A percentile compares a stretch with the other conserved stretches of the same genome.
Conservation (phyloP, 2,113 vertebrate genomes). For the Rhynchopsitta pachyrhyncha region DNA sequence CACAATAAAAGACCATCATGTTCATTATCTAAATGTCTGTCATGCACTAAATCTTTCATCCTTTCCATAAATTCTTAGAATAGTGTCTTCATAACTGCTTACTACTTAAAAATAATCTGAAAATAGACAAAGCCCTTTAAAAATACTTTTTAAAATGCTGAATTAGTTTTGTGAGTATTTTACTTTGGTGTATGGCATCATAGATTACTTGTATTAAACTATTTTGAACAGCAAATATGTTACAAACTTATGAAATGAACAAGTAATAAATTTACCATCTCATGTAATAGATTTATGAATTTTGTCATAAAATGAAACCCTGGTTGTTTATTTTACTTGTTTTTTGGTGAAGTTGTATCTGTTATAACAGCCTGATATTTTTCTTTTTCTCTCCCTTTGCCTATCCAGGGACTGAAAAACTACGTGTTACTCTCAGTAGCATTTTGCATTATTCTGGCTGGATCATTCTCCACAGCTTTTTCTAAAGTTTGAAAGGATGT, state of each 20-base stretch:
- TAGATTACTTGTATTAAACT: background rate
- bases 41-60: background rate
- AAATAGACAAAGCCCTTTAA: background rate
- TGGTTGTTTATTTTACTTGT: background rate
- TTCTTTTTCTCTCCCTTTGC: background rate
- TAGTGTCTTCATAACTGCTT: background rate
- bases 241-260: background rate
- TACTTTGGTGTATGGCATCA: background rate
- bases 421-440: constrained; percentile 77
- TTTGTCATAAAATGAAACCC: background rate
- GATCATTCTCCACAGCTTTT: constrained; percentile 81
- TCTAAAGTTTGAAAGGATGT: constrained; percentile 76
- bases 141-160: background rate
- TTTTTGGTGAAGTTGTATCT: background rate
- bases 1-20: background rate
- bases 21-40: background rate
- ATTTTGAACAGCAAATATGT: background rate
- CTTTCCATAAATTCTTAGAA: background rate
- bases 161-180: background rate
- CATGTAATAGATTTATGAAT: background rate
- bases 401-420: constrained; percentile 79
- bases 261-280: background rate
- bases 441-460: constrained; percentile 77
- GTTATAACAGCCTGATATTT: background rate
- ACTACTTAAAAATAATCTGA: background rate